phyloP scores from a whole-genome alignment of 1,140 invertebrate species.

The Argopecten irradians region DNA sequence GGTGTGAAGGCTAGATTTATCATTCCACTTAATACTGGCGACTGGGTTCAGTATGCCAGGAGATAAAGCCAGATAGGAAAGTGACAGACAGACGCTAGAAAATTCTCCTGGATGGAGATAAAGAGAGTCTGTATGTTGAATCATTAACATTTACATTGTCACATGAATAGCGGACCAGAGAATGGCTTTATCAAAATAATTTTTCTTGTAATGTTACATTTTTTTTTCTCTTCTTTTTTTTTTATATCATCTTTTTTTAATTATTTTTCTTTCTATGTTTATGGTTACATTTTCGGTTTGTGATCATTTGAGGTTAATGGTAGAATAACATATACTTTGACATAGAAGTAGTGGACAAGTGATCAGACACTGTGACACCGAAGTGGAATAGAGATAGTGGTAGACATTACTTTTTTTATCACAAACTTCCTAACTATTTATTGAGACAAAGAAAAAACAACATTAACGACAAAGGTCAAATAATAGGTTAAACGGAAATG shows the following conservation, averaged over 20 bases:
- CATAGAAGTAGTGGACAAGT: too few relatives aligned
- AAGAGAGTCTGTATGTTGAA: neutral
- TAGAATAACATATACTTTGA: too few relatives aligned
- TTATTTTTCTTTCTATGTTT: too few relatives aligned
- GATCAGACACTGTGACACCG: too few relatives aligned
- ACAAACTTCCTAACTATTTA: too few relatives aligned
- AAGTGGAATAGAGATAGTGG: too few relatives aligned
- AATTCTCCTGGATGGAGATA: neutral
- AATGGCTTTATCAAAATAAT: neutral
- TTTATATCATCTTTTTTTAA: too few relatives aligned
- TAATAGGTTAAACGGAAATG: neutral
- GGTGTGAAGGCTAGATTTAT: neutral
- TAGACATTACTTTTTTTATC: too few relatives aligned
- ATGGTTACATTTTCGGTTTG: too few relatives aligned
- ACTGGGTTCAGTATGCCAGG: neutral
- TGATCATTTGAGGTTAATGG: too few relatives aligned
- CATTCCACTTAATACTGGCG: neutral
- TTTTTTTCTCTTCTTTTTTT: too few relatives aligned
- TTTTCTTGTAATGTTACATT: neutral
- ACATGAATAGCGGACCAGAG: neutral
- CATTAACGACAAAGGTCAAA: neutral
- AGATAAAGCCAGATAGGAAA: neutral
- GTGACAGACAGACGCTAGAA: neutral
- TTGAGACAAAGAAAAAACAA: neutral
- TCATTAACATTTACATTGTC: neutral